Evolutionary conservation across 2,797 vertebrate species (phyloP), one percentile per base, ranked within the genome.

Genomic region (Brachyalestes nurse): DNA sequence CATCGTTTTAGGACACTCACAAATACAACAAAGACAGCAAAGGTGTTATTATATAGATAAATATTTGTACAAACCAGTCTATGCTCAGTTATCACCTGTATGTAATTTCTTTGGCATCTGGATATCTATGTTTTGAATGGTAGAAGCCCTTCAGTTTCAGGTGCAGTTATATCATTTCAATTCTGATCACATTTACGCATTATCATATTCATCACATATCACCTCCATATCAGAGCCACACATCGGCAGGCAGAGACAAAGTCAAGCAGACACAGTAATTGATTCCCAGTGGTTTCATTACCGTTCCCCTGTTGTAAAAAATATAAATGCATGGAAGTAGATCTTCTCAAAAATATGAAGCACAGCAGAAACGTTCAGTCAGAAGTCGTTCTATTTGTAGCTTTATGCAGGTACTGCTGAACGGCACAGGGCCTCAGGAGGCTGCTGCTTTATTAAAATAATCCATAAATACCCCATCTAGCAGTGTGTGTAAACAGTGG

Each of bases 391-490:
- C 78, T 64, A 45, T 61, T 65, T 60, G 69, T 61, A 64, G 75
- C 84, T 67, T 73, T 42, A 80, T 77, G 64, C 34, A 45, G 51
- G 75, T 74, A 42, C 23, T 53, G 61, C n/a, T 21, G 58, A 74
- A 75, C 38, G 57, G 49, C 70, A 57, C 34, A 9, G 40, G 71
- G 60, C 72, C 75, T 28, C 47, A 25, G 58, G 60, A 61, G 73
- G 51, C 79, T 28, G 17, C 7, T 38, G 21, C 47, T 60, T 72
- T 55, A 79, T 72, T 77, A 74, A 40, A 73, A 70, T 78, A 66
- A 78, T 81, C 79, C 75, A 83, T 75, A 66, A 75, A 71, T 65
- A 65, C 64, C 23, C 53, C 5, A 71, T 55, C 74, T 55, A 77
- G 47, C 45, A 72, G 57, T 66, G 64, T 28, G 23, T n/a, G 65